Conservation (phyloP, 2,888 invertebrate genomes). For the Dione vanillae region DNA sequence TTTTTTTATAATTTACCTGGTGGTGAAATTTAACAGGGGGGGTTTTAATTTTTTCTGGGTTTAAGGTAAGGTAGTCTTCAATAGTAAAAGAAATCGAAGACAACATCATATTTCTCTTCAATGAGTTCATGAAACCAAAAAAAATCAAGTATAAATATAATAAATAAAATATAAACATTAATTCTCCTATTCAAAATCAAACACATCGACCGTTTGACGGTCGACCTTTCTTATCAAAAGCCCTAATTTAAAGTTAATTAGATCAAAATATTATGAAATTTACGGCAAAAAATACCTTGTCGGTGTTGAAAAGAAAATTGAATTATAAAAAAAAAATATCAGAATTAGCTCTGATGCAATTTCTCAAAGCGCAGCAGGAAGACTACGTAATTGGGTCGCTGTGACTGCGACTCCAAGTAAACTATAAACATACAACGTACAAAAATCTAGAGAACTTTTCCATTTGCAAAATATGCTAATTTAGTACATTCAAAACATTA, state of each 20-base stretch:
- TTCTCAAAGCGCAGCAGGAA: slow-evolving; percentile 26
- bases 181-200: too few relatives aligned
- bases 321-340: slow-evolving; percentile 26
- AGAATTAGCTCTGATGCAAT: slow-evolving; percentile 19
- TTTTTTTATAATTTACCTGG: too few relatives aligned
- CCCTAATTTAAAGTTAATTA: neutral
- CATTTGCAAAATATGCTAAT: slow-evolving; percentile 26
- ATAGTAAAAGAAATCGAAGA: too few relatives aligned
- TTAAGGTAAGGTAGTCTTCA: too few relatives aligned
- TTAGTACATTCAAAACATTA: slow-evolving; percentile 14
- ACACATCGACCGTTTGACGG: too few relatives aligned
- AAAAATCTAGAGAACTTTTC: slow-evolving; percentile 26
- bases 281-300: neutral
- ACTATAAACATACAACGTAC: slow-evolving; percentile 28
- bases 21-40: too few relatives aligned
- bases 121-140: too few relatives aligned
- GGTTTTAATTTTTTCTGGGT: too few relatives aligned
- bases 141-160: too few relatives aligned
- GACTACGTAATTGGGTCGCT: slow-evolving; percentile 28
- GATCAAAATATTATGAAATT: neutral
- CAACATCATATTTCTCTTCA: too few relatives aligned
- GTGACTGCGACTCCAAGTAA: slow-evolving; percentile 23
- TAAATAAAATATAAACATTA: too few relatives aligned
- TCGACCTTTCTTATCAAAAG: neutral
- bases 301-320: neutral